Percentiles rank a stretch among this genome's conserved stretches.
Conservation (phyloP, 2,113 vertebrate species). For the Cheilinus undulatus region DNA sequence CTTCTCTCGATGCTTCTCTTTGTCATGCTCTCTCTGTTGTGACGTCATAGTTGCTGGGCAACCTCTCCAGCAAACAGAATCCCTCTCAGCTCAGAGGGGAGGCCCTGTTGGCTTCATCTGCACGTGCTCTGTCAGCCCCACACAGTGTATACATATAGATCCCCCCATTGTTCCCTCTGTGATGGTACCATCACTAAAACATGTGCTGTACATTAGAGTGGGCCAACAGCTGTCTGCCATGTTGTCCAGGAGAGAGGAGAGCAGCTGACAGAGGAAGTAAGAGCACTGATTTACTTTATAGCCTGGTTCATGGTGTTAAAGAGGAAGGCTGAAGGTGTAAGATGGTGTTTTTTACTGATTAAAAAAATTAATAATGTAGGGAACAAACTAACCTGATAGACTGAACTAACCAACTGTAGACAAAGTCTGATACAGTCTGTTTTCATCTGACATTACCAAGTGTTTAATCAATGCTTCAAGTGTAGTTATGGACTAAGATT, state of each 20-base stretch:
- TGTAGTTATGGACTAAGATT: too few species aligned
- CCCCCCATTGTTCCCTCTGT: constrained; percentile 14
- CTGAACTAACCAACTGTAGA: background rate
- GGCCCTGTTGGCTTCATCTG: constrained; percentile 63
- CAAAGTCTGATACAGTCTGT: background rate
- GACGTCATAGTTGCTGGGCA: constrained; percentile 83
- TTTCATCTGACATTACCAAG: too few species aligned
- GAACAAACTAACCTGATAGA: background rate
- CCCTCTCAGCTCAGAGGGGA: constrained; percentile 76
- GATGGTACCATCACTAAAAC: constrained; percentile 15
- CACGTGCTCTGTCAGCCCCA: constrained; percentile 44
- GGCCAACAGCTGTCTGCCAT: constrained; percentile 4
- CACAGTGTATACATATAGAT: constrained; percentile 18
- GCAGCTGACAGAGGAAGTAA: constrained; percentile 5
- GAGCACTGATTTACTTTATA: background rate
- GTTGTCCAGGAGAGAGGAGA: constrained; percentile 9
- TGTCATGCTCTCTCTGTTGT: constrained; percentile 62
- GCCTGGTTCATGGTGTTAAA: background rate
- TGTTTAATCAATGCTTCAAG: too few species aligned
- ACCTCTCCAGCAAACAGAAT: constrained; percentile 83
- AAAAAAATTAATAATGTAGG: too few species aligned
- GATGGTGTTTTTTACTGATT: background rate
- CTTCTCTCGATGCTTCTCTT: constrained; percentile 50
- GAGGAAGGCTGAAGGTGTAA: background rate
- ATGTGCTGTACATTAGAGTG: constrained; percentile 30